Conservation (phyloP, 2,888 invertebrate genomes). For the Rhingia campestris region DNA sequence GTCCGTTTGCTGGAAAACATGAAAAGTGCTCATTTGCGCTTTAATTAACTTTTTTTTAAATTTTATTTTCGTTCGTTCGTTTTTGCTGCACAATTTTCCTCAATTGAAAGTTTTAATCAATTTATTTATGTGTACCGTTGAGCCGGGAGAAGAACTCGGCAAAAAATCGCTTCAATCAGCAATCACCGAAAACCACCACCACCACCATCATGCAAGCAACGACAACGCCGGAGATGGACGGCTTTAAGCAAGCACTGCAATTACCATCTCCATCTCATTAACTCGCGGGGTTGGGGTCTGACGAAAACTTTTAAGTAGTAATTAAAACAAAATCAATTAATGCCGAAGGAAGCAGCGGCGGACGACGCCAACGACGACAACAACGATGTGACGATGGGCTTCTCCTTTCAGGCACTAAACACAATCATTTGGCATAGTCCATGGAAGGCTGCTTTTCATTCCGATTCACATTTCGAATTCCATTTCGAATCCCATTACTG, state of each 20-base stretch:
- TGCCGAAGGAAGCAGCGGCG: background rate
- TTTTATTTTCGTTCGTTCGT: conserved; percentile 13
- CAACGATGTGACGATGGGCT: background rate
- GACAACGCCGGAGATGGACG: background rate
- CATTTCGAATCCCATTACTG: conserved; percentile 67
- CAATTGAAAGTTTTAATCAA: conserved; percentile 74
- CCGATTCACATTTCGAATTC: conserved; percentile 56
- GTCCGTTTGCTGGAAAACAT: conserved; percentile 8
- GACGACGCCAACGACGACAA: conserved; percentile 20
- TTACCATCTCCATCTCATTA: conserved; percentile 64
- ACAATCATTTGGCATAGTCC: conserved; percentile 29
- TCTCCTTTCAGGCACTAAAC: conserved; percentile 39
- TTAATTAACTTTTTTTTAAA: conserved; percentile 59
- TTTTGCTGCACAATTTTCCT: conserved; percentile 62
- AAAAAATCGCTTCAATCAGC: conserved; percentile 63
- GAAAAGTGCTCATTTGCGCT: conserved; percentile 66
- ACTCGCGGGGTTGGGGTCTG: conserved; percentile 42
- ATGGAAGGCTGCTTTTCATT: conserved; percentile 27
- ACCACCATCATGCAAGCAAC: background rate
- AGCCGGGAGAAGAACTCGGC: conserved; percentile 20
- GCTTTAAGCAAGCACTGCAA: conserved; percentile 45
- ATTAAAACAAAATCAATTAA: conserved; percentile 73
- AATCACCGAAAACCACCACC: conserved; percentile 45
- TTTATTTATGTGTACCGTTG: conserved; percentile 64
- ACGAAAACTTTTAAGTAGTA: conserved; percentile 71